Base-by-base conservation (phyloP, 2,113 vertebrate species). In the Hymenochirus boettgeri region DNA sequence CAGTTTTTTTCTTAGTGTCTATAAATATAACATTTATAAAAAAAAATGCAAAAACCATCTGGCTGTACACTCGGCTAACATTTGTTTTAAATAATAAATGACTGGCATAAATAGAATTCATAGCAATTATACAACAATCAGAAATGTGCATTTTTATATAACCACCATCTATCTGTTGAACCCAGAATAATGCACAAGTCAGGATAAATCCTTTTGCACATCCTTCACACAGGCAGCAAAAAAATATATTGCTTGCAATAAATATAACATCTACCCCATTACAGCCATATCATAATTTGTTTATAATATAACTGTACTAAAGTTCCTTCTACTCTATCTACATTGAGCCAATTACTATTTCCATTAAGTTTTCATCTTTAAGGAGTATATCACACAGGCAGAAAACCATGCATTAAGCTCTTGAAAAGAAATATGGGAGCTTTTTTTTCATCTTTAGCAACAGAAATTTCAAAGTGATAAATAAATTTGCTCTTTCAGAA, bases 381-480 rank as follows among this genome's bases (percentile, higher is more conserved):
- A 67, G 57, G 64, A 67, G 52, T 59, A 66, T 71, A 65, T 71
- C 59, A 31, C 6, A 15, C 3, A 39, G 69, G 65, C 42, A 52
- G 58, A 72, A 71, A 39, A 47, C 11, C 6, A 64, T 64, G 51
- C 53, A 73, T 48, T 50, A 37, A 55, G 61, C 17, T 58, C 47
- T 17, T 54, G 55, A 74, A 77, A 67, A 71, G 61, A 77, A 67
- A 74, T 62, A 47, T 13, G 31, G 48, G 60, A 57, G 13, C 25
- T 45, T 70, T n/a, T n/a, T 74, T 65, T 60, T 61, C 47, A 71
- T 42, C 35, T 57, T 60, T 17, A 21, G 65, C 57, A 7, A 25
- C 10, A 33, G 18, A 53, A 60, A 62, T 66, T 55, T 54, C 46
- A 65, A 56, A 23, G 48, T n/a, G 52, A 62, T 74, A 71, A 48